phyloP scores from a whole-genome alignment of 2,888 invertebrate species.

The Mesorhabditis spiculigera region DNA sequence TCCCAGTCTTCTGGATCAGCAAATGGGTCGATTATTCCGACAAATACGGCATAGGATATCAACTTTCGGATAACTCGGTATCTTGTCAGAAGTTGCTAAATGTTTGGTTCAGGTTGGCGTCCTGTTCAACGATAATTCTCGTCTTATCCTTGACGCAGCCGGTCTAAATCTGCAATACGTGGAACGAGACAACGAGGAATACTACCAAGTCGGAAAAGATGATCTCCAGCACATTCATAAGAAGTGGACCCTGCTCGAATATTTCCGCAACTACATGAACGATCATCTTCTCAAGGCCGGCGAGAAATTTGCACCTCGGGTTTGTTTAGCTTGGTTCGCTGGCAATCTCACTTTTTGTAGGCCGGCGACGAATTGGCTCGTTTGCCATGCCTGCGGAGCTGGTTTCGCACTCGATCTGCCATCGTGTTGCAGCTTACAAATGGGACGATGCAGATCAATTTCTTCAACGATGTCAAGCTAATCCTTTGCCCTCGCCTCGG shows the following conservation, averaged over 20 bases:
- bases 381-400: conserved; percentile 88
- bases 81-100: background rate
- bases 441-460: conserved; percentile 68
- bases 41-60: conserved; percentile 98
- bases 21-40: conserved; percentile 99
- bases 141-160: conserved; percentile 85
- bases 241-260: conserved; percentile 80
- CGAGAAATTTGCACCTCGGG: conserved; percentile 72
- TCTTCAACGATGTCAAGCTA: conserved; percentile 79
- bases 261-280: conserved; percentile 96
- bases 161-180: conserved; percentile 94
- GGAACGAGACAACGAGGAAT: conserved; percentile 82
- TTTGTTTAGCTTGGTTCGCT: background rate
- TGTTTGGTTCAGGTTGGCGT: conserved; percentile 74
- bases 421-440: conserved; percentile 96
- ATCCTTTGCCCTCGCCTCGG: conserved; percentile 96
- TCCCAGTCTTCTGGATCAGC: conserved; percentile 93
- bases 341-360: conserved; percentile 11
- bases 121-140: conserved; percentile 95
- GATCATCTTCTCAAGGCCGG: conserved; percentile 80
- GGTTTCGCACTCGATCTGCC: conserved; percentile 91
- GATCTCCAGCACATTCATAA: conserved; percentile 72
- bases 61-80: conserved; percentile 84
- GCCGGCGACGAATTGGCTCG: conserved; percentile 86
- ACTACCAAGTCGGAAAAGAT: conserved; percentile 74